Base-by-base conservation (phyloP, 2,797 vertebrate species). In the Vireo griseus region DNA sequence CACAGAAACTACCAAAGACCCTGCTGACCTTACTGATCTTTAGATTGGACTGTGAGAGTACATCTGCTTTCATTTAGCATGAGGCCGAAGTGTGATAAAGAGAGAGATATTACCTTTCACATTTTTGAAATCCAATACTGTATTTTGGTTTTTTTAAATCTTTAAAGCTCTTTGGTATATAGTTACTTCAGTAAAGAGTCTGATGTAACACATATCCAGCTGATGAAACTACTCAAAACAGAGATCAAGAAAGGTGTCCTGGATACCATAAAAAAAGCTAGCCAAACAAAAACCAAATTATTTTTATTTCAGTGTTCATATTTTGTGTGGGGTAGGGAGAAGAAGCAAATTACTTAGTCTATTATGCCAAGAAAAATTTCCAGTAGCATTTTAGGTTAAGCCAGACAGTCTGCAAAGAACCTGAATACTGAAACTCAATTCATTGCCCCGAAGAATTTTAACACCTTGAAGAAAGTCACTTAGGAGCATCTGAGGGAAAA, bases 21-120 rank as follows among this genome's bases (percentile, higher is more conserved):
- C 33, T 67, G 7, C 40, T 88, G 72, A 94, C 75, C 61, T 91
- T 50, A 21, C 45, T 50, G 61, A 86, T 73, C 74, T 88, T 94
- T 81, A 58, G 31, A 67, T 5, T 58, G 48, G 37, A 44, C 52
- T 69, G 15, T 55, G 42, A 80, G 29, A 73, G 52, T 63, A 94
- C 50, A 88, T 94, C 65, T 94, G 92, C 61, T 94, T 94, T 92
- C 57, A 71, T 86, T 96, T 94, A 95, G 72, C 40, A n/a, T 39
- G 65, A 89, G 50, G 57, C 72, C 58, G 16, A 71, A 75, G 62
- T 78, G 35, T 88, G 86, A 86, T 93, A 93, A 59, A 88, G 57
- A 83, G 13, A 80, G 45, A 75, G 54, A 65, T 65, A 92, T 71
- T 86, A 65, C 52, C 17, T 91, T 91, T 94, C 78, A 80, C 31